These are phyloP conservation scores for Rotaria socialis DNA, from an alignment of 2,888 invertebrate genomes.

Conservation along the genomic window DNA sequence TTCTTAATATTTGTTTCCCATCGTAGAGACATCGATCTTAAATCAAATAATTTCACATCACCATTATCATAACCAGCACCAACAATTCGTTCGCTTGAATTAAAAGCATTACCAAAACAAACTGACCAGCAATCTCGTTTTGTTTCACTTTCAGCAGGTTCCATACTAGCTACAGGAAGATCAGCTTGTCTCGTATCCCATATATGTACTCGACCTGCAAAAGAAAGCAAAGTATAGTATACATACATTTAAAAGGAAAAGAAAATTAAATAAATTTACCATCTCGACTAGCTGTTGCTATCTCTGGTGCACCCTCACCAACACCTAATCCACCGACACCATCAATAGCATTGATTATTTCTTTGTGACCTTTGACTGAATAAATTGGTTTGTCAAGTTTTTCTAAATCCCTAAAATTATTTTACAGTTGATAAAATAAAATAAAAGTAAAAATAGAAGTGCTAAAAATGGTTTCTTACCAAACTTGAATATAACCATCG, in stretches of 20 bases:
- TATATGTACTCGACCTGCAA: conserved; percentile 75
- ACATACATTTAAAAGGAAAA: conserved; percentile 32
- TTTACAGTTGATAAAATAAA: conserved; percentile 49
- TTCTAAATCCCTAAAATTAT: conserved; percentile 48
- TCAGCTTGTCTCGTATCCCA: conserved; percentile 89
- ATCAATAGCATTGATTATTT: conserved; percentile 84
- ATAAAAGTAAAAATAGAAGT: conserved; percentile 49
- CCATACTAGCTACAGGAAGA: conserved; percentile 81
- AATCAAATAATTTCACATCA: conserved; percentile 85
- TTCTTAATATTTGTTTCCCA: conserved; percentile 90
- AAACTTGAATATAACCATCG: conserved; percentile 64
- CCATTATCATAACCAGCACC: conserved; percentile 93
- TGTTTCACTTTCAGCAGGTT: conserved; percentile 66
- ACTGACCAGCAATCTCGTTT: conserved; percentile 88
- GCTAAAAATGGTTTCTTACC: neutral
- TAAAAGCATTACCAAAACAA: conserved; percentile 79
- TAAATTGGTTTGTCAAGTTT: conserved; percentile 60
- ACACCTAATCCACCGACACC: conserved; percentile 77
- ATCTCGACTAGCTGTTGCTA: conserved; percentile 86
- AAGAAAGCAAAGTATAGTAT: conserved; percentile 35
- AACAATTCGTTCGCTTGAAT: conserved; percentile 76
- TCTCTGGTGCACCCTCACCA: conserved; percentile 86
- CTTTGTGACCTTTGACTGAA: conserved; percentile 73
- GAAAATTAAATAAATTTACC: conserved; percentile 63
- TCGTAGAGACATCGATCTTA: conserved; percentile 73